Evolutionary conservation across 2,797 vertebrate species (phyloP).

Genomic region (Pachyuromys duprasi): DNA sequence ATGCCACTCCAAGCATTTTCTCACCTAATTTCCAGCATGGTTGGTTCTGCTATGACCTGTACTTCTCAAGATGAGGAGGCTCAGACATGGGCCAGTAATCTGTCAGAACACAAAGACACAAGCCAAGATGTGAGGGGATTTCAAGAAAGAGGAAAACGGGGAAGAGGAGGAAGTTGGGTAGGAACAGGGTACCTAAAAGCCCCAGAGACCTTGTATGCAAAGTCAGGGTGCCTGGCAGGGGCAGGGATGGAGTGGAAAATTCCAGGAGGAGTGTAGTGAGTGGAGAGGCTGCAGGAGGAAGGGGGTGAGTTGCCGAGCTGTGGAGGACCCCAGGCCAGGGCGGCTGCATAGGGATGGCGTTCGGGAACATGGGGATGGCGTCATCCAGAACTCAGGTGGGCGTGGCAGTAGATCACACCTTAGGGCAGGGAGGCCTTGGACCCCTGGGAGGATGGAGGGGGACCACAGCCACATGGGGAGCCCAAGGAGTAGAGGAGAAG

Average conservation of each 20-base stretch:
- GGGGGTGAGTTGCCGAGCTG: background rate
- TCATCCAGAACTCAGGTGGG: background rate
- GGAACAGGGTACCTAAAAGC: background rate
- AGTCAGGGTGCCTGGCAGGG: fast-evolving
- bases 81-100: background rate
- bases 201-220: too few species aligned
- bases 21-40: background rate
- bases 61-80: background rate
- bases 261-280: background rate
- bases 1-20: background rate
- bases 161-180: background rate
- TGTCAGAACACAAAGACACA: background rate
- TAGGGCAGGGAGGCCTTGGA: background rate
- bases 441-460: background rate
- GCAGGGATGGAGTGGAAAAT: background rate
- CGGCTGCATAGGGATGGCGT: background rate
- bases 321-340: background rate
- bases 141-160: background rate
- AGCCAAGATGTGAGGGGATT: background rate
- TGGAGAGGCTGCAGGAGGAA: background rate
- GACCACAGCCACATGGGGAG: background rate
- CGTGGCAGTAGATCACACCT: background rate
- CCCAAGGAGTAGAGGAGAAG: fast-evolving
- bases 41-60: background rate
- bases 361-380: background rate